A percentile compares a stretch with the other conserved stretches of the same genome.
These are phyloP conservation scores for Arenicola marina DNA, from an alignment of 2,888 invertebrate genomes.

Conservation along the genomic window DNA sequence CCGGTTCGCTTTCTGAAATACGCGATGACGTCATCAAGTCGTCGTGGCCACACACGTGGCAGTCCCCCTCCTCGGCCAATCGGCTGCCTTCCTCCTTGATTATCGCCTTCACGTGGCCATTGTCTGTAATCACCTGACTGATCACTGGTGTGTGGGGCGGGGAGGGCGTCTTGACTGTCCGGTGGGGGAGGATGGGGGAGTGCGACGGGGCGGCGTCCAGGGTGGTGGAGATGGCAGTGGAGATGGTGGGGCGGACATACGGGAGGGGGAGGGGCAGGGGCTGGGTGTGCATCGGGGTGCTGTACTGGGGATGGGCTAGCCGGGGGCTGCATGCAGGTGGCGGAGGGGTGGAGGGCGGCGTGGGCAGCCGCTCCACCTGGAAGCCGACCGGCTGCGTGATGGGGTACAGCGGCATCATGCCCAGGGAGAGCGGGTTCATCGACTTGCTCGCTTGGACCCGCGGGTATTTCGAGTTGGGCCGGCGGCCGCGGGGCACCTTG, in stretches of 20 bases:
- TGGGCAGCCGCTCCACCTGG: slow-evolving; percentile 46
- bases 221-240: too few relatives aligned
- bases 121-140: too few relatives aligned
- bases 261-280: too few relatives aligned
- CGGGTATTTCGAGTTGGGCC: slow-evolving; percentile 64
- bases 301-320: background rate
- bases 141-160: background rate
- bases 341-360: slow-evolving; percentile 16
- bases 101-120: too few relatives aligned
- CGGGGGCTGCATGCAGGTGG: background rate
- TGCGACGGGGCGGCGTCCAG: too few relatives aligned
- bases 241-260: too few relatives aligned
- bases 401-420: slow-evolving; percentile 58
- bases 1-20: too few relatives aligned
- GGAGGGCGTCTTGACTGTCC: background rate
- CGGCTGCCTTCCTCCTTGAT: too few relatives aligned
- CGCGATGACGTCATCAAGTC: too few relatives aligned
- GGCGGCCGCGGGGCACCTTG: slow-evolving; percentile 62
- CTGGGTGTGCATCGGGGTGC: background rate
- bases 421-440: slow-evolving; percentile 36
- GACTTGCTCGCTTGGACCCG: slow-evolving; percentile 64
- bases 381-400: slow-evolving; percentile 64
- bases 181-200: background rate
- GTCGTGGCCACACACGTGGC: too few relatives aligned
- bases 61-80: too few relatives aligned